A percentile compares a stretch with the other conserved stretches of the same genome.
phyloP scores from a whole-genome alignment of 2,888 invertebrate genomes.

The Nymphalis urticae region DNA sequence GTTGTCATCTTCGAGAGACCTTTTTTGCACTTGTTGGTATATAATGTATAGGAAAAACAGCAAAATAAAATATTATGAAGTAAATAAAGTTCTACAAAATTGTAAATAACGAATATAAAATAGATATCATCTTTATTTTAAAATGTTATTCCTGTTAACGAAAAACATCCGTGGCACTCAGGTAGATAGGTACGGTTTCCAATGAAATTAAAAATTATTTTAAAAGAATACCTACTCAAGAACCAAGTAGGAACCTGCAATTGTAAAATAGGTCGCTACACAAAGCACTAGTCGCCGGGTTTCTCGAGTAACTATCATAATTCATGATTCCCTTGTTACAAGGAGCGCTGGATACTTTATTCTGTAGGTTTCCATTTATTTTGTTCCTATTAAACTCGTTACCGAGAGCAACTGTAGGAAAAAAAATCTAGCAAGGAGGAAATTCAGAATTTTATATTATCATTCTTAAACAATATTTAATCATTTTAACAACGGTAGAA shows the following conservation, averaged over 20 bases:
- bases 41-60: slow-evolving; percentile 10
- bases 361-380: slow-evolving; percentile 37
- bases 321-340: slow-evolving; percentile 41
- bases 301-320: slow-evolving; percentile 41
- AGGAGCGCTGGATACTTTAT: slow-evolving; percentile 37
- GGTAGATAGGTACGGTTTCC: slow-evolving; percentile 8
- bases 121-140: no score
- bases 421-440: slow-evolving; percentile 22
- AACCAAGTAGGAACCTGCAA: slow-evolving; percentile 28
- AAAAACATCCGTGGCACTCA: slow-evolving; percentile 1
- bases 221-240: slow-evolving; percentile 25
- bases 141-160: not conserved
- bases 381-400: slow-evolving; percentile 41
- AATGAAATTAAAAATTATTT: slow-evolving; percentile 24
- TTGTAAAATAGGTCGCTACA: slow-evolving; percentile 38
- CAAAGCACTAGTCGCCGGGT: slow-evolving; percentile 37
- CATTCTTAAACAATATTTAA: not conserved
- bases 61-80: not conserved
- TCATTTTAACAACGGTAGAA: not conserved
- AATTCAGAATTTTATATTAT: not conserved
- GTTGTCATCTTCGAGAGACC: slow-evolving; percentile 30
- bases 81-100: no score
- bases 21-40: slow-evolving; percentile 26
- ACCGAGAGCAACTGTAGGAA: slow-evolving; percentile 29
- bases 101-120: no score